Base-by-base conservation (phyloP, 2,888 invertebrate genomes). In the Drosophila nr. perissopoda region DNA sequence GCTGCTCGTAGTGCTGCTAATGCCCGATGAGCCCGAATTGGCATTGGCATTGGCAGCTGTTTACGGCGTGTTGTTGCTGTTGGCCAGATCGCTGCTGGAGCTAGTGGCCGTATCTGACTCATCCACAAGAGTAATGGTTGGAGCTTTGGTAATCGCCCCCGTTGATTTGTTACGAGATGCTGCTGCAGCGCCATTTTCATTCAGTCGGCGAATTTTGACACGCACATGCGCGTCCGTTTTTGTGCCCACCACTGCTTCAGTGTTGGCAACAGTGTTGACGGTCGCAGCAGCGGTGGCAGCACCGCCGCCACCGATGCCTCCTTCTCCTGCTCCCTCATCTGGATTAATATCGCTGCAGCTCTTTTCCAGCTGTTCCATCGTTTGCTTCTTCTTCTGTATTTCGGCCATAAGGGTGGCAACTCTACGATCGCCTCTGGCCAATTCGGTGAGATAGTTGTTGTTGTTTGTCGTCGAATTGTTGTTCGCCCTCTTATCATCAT, bases 301-400 rank as follows among this genome's bases (percentile, higher is more conserved):
- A 94, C 48, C 94, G 95, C 95, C 5, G 90, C 83, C 36, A 66
- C 21, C 29, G 68, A 36, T 36, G 4, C 34, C 96, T 68, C 85
- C 91, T 27, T 91, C 90, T 5, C 91, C 83, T 21, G 52, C 52
- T 16, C 27, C 61, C 10, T 87, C 89, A 0, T 90, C 90, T 0
- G 48, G 36, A 7, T 59, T 76, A 3, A 73, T 64, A 21, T 71
- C 62, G 18, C 58, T 68, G 68, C 89, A 87, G 0, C 90, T 89
- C 59, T 89, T 87, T 1, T 84, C 87, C 63, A 89, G 62, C 27
- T 80, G 82, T 27, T 90, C 98, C 78, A 98, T 95, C 90, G 96
- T 96, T 93, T 99, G 99, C 91, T 99, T 98, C 93, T 98, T 98
- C 83, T 96, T 96, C 93, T 99, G 99, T 66, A 99, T 98, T 97